Evolutionary conservation across 64 coral and sea anemone species (phyloP).

Genomic region (Dendronephthya gigantea): DNA sequence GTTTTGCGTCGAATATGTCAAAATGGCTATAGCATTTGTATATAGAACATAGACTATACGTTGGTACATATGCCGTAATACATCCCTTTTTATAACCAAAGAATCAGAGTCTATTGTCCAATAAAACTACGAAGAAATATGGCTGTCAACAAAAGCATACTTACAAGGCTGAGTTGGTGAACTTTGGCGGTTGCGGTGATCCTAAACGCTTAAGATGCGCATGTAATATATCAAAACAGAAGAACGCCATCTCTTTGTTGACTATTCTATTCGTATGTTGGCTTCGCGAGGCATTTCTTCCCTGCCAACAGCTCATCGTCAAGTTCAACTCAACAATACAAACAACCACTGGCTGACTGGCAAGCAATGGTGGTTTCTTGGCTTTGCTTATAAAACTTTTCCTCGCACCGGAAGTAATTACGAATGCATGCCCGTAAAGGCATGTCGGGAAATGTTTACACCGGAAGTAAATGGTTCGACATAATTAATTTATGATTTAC

Average conservation of each 20-base stretch:
- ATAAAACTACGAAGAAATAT: not conserved
- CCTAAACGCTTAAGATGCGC: conserved; percentile 71
- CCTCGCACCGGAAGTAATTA: not conserved
- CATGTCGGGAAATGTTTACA: conserved; percentile 10
- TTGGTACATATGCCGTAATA: not conserved
- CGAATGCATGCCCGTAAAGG: not conserved
- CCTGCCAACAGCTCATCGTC: conserved; percentile 15
- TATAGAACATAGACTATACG: not conserved
- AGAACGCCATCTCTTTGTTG: conserved; percentile 98
- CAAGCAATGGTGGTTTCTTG: not conserved
- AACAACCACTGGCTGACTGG: no score
- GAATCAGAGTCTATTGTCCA: not conserved
- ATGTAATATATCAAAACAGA: conserved; percentile 89
- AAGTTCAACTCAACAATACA: not conserved
- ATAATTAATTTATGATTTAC: no score
- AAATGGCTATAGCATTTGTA: not conserved
- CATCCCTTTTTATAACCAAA: not conserved
- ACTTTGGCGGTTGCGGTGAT: conserved; percentile 75
- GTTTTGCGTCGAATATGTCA: not conserved
- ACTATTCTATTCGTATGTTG: conserved; percentile 71
- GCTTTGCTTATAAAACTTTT: not conserved
- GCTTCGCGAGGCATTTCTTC: conserved; percentile 38
- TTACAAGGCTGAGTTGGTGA: conserved; percentile 94
- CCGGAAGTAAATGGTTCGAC: not conserved
- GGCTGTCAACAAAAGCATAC: conserved; percentile 29